phyloP scores from a whole-genome alignment of 2,888 invertebrate genomes.

The Netelia virgata region DNA sequence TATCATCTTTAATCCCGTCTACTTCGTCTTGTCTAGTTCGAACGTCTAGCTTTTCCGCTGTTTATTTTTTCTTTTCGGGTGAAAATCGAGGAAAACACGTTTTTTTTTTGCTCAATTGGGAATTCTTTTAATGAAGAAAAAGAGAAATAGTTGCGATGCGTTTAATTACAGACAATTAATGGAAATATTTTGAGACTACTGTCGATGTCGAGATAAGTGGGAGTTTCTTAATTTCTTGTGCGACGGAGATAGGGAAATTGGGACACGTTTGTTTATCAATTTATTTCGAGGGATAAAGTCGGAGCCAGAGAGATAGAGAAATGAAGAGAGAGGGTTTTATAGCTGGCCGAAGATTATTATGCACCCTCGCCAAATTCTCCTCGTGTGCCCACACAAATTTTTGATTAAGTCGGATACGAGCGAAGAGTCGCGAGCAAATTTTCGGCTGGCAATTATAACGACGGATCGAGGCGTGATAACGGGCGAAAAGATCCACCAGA shows the following conservation, averaged over 20 bases:
- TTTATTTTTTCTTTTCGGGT: too few species aligned
- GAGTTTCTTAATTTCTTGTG: background rate
- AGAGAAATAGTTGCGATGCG: too few species aligned
- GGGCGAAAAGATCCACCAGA: conserved; percentile 1
- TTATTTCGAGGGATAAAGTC: conserved; percentile 6
- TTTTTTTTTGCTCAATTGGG: too few species aligned
- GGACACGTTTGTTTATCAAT: conserved; percentile 28
- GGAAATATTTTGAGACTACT: background rate
- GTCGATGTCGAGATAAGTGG: background rate
- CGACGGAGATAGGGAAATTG: conserved; percentile 7
- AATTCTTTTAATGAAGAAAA: too few species aligned
- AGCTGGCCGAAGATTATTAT: conserved; percentile 55
- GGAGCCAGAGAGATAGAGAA: background rate
- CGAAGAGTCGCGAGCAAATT: conserved; percentile 34
- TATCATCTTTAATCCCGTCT: background rate
- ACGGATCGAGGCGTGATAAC: conserved; percentile 16
- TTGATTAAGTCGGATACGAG: conserved; percentile 33
- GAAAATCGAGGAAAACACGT: too few species aligned
- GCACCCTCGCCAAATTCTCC: conserved; percentile 39
- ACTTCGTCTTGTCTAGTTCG: background rate
- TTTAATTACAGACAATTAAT: conserved; percentile 2
- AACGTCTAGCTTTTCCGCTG: background rate
- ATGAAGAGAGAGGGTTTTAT: background rate
- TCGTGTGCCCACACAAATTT: conserved; percentile 30
- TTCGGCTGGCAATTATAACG: conserved; percentile 43